Base-by-base conservation (phyloP, 2,113 vertebrate species). In the Poeciliopsis turrubarensis region DNA sequence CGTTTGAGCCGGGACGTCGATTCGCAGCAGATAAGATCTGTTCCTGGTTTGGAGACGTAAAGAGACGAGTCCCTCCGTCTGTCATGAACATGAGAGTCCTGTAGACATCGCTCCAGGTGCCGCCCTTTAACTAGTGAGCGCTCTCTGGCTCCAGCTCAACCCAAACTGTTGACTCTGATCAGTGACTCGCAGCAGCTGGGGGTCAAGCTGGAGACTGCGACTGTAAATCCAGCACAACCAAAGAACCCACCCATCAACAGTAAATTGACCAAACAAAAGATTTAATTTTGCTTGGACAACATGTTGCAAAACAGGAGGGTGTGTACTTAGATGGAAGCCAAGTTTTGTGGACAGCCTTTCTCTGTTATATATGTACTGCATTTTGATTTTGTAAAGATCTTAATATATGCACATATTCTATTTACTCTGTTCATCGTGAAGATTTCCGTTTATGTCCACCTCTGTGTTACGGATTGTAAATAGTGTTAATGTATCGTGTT, bases 321-420 rank as follows among this genome's bases (percentile, higher is more conserved):
- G 87, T 87, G 84, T 87, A 82, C 86, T 80, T 83, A 92, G 88
- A 82, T 86, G 78, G 87, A 92, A 91, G 87, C 89, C 86, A 91
- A 90, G 90, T 37, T 82, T 89, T 84, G 88, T 85, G 78, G 79
- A 84, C 89, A 84, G 82, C 90, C 87, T 93, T 92, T 92, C 81
- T 92, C 89, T 91, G 89, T 92, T 79, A 87, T 81, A 89, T 86
- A 80, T 82, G 83, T 80, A 88, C 77, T 84, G 82, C 85, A 73
- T 91, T 92, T 79, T 92, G 80, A 90, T 92, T 93, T 92, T 94
- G 90, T 94, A 91, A 91, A 90, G 79, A 92, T 91, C 81, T 88
- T 94, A 93, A 94, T 95, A 94, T 93, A 94, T 93, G 77, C 86
- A 81, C 90, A 91, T 91, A 93, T 91, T 90, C 62, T 91, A 90